Base-by-base conservation (phyloP, 2,888 invertebrate species). In the Phytoseiulus persimilis region DNA sequence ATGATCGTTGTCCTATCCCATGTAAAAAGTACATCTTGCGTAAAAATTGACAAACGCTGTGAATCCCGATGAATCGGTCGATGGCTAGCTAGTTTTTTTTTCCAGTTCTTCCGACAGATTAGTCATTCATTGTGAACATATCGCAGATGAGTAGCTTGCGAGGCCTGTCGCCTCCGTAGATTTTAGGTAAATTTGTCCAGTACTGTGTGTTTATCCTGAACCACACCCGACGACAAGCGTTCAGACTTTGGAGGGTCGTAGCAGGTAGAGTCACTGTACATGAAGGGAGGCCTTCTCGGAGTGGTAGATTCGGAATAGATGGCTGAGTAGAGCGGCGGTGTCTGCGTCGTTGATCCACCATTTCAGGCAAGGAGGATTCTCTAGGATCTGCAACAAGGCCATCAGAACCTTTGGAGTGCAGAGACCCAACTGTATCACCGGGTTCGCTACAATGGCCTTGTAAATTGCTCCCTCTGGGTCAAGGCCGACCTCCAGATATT, bases 341-440 rank as follows among this genome's bases (percentile, higher is more conserved):
- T 95, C 95, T n/a, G 94, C 94, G 92, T 95, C 95, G 91, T 94
- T 94, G 90, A 95, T 93, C 95, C 95, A 95, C 91, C 94, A 94
- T 91, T 94, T 94, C 91, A 94, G 94, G 83, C 94, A 94, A 90
- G 94, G 93, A 83, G 95, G 95, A 91, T 94, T 95, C 92, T 95
- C 95, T 91, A 95, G 92, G 93, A 95, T 94, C 90, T 94, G 94
- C 91, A 95, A 92, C 92, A 95, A 95, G n/a, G 95, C 95, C 95
- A 92, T 89, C 92, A 92, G 90, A 90, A 95, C 94, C 92, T 94
- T 94, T 28, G 95, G 95, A 93, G 94, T 95, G 91, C 94, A 94
- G 31, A 95, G 93, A 90, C 94, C 95, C 89, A 95, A 93, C 92
- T 95, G 95, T 90, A 95, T 94, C 90, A 94, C 94, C 87, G 95